Conservation (phyloP, 2,888 invertebrate genomes). For the Tetragonula carbonaria region DNA sequence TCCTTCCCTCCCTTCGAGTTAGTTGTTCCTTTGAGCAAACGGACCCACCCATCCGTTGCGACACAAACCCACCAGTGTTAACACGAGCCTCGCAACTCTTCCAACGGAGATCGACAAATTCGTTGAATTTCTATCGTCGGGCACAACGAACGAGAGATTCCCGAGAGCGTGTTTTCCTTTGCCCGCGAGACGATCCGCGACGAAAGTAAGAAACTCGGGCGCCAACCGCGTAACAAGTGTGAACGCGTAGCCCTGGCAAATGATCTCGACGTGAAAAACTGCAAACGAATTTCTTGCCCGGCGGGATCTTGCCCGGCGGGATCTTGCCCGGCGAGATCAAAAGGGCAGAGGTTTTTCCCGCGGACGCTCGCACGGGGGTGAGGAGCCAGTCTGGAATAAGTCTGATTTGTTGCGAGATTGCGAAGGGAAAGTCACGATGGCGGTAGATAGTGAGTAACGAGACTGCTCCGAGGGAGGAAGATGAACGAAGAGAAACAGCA, state of each 20-base stretch:
- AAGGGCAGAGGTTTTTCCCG: not conserved
- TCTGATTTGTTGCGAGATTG: slow-evolving; percentile 57
- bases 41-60: not conserved
- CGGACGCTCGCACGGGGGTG: not conserved
- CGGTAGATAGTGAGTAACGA: slow-evolving; percentile 11
- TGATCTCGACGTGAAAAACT: slow-evolving; percentile 32
- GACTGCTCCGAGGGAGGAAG: not conserved
- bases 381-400: slow-evolving; percentile 47
- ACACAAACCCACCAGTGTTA: too few relatives aligned
- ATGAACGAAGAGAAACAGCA: not conserved
- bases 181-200: not conserved
- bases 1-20: not conserved
- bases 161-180: not conserved
- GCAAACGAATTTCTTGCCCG: slow-evolving; percentile 39
- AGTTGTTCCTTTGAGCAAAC: not conserved
- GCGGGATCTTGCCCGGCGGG: slow-evolving; percentile 6
- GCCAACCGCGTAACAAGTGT: slow-evolving; percentile 6
- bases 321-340: slow-evolving; percentile 20
- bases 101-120: too few relatives aligned
- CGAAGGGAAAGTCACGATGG: slow-evolving; percentile 5
- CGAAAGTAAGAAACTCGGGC: not conserved
- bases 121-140: too few relatives aligned
- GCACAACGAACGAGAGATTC: too few relatives aligned
- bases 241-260: slow-evolving; percentile 26
- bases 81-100: not conserved